Base-by-base conservation (phyloP, 2,113 vertebrate species). In the Poecile atricapillus region DNA sequence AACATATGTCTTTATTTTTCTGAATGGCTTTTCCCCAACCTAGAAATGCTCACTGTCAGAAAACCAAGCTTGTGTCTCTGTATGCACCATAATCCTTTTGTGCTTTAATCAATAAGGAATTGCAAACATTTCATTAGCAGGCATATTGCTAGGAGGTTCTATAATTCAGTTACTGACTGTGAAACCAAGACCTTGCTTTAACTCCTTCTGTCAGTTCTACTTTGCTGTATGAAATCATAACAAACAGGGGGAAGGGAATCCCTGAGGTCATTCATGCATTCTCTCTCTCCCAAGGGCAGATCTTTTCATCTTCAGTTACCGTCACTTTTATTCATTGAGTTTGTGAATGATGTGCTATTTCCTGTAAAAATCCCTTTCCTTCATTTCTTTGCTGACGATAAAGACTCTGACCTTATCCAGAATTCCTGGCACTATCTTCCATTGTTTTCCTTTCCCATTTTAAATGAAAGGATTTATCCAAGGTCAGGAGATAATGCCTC, bases 291-390 rank as follows among this genome's bases (percentile, higher is more conserved):
- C 43, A 74, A 87, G 90, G 94, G 79, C 90, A 90, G 76, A 81
- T 86, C 76, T 75, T 96, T 94, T 97, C 95, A 92, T 92, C 86
- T 47, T 35, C 47, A 74, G 93, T 95, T 96, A 94, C 60, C 22
- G 0, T 89, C 91, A 94, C 85, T 90, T 94, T 83, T 83, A 74
- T 90, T 95, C 78, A 93, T 5, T 70, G 75, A 74, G 43, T 90
- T 88, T 83, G 90, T 96, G 90, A 96, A 93, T 90, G 85, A 92
- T 90, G 75, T 90, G 71, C 71, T 94, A 33, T 78, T 96, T 97
- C 95, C 90, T 92, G 52, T 95, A 96, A 92, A 94, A 93, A 88
- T 68, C 55, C 75, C 47, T 90, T 93, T 71, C 93, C 89, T 94
- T 84, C 56, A 39, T 90, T 74, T 77, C 83, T 95, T 83, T 80